Conservation (phyloP, 1,140 invertebrate species). For the Pygmarrhopalites habei region DNA sequence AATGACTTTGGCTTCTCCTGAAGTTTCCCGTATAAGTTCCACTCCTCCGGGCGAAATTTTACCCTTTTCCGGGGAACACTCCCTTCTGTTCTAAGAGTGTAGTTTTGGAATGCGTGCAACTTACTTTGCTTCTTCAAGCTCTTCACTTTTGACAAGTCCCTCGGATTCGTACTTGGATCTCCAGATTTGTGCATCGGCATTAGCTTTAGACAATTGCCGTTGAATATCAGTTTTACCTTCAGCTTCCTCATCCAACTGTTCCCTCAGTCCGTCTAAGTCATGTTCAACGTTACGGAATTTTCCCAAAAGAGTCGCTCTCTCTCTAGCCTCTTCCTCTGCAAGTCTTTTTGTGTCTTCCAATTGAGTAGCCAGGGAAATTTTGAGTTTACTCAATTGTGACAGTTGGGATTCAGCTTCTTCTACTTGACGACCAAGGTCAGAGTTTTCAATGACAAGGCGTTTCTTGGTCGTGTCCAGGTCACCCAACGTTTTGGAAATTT, state of each 20-base stretch:
- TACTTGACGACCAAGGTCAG: slow-evolving; percentile 84
- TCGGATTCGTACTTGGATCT: slow-evolving; percentile 89
- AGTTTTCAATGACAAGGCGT: slow-evolving; percentile 93
- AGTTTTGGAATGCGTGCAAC: too few species aligned
- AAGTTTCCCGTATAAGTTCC: too few species aligned
- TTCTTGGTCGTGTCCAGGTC: slow-evolving; percentile 87
- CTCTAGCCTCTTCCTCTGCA: slow-evolving; percentile 86
- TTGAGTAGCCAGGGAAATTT: slow-evolving; percentile 84
- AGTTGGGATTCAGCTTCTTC: slow-evolving; percentile 97
- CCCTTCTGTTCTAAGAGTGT: too few species aligned
- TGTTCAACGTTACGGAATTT: slow-evolving; percentile 81
- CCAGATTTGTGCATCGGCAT: slow-evolving; percentile 79
- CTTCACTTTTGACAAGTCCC: slow-evolving; percentile 78
- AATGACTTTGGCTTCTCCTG: too few species aligned
- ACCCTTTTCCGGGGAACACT: too few species aligned
- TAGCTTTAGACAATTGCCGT: slow-evolving; percentile 84
- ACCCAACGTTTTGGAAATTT: slow-evolving; percentile 86
- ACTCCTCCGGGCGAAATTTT: too few species aligned
- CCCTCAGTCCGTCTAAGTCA: slow-evolving; percentile 84
- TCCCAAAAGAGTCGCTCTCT: slow-evolving; percentile 78
- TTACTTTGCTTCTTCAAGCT: slow-evolving; percentile 81
- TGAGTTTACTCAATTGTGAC: slow-evolving; percentile 92
- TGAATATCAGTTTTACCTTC: slow-evolving; percentile 90
- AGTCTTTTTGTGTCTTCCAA: slow-evolving; percentile 86
- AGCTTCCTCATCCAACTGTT: slow-evolving; percentile 90